These are phyloP conservation scores for Spilosoma lubricipeda DNA, from an alignment of 2,888 invertebrate species.

Conservation along the genomic window DNA sequence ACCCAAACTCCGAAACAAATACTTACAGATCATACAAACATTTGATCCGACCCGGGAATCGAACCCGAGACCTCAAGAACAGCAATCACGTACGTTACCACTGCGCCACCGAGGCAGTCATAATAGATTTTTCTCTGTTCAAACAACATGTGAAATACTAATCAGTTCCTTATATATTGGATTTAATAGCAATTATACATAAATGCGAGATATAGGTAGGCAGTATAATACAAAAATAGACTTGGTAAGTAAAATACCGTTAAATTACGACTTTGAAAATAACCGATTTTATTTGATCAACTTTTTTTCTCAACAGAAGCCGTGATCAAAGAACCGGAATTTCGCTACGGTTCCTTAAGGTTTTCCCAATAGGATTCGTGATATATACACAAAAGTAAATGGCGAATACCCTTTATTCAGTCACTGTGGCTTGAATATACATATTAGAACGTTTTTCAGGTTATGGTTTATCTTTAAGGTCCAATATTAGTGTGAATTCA, in stretches of 20 bases:
- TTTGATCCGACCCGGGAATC: too few species aligned
- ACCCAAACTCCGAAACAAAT: too few species aligned
- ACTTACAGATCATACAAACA: too few species aligned
- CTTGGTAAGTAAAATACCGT: not conserved
- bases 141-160: not conserved
- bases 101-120: too few species aligned
- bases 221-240: not conserved
- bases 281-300: slow-evolving; percentile 9
- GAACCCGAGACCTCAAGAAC: too few species aligned
- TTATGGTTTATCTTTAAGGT: not conserved
- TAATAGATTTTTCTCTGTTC: too few species aligned
- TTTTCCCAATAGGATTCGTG: slow-evolving; percentile 11
- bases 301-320: slow-evolving; percentile 10
- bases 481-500: not conserved
- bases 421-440: slow-evolving; percentile 8
- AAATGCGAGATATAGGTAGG: not conserved
- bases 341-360: slow-evolving; percentile 21
- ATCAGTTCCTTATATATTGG: not conserved
- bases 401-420: slow-evolving; percentile 11
- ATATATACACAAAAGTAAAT: slow-evolving; percentile 23
- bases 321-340: slow-evolving; percentile 23
- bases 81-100: too few species aligned
- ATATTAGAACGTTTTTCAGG: not conserved
- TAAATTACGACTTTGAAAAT: not conserved
- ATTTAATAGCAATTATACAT: not conserved